phyloP scores from a whole-genome alignment of 2,113 vertebrate genomes.

The Echinops telfairi region DNA sequence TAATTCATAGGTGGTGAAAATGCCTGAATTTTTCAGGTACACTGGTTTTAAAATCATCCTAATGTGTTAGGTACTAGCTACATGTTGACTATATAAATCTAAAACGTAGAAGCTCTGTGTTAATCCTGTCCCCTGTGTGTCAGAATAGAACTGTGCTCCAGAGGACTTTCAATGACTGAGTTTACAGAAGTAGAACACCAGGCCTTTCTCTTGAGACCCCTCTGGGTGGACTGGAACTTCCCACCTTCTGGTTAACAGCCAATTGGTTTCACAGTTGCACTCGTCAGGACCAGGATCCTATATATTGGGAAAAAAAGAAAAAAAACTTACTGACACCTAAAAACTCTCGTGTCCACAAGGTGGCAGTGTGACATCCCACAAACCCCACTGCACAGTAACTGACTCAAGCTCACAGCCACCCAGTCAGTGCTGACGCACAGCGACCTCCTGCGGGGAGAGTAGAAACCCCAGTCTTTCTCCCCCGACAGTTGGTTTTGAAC shows the following conservation, averaged over 20 bases:
- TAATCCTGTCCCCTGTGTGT: background rate
- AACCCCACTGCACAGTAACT: background rate
- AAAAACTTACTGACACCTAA: background rate
- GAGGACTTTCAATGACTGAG: background rate
- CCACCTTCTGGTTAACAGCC: background rate
- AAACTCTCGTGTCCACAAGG: conserved; percentile 80
- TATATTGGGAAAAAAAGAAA: background rate
- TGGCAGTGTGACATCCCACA: conserved; percentile 84
- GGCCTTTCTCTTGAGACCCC: background rate
- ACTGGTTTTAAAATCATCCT: conserved; percentile 20
- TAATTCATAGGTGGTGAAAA: background rate
- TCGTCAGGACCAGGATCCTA: background rate
- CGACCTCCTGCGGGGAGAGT: too few species aligned
- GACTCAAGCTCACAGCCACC: too few species aligned
- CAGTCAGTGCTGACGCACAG: too few species aligned
- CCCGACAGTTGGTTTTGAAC: too few species aligned
- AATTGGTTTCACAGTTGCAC: background rate
- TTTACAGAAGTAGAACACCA: background rate
- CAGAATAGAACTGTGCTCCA: background rate
- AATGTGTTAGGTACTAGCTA: background rate
- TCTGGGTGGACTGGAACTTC: background rate
- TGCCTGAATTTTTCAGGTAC: background rate
- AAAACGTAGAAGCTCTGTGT: too few species aligned
- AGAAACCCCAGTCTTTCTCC: too few species aligned
- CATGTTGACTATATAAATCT: too few species aligned